phyloP scores from a whole-genome alignment of 2,888 invertebrate species.

The Drosophila aldrichi region DNA sequence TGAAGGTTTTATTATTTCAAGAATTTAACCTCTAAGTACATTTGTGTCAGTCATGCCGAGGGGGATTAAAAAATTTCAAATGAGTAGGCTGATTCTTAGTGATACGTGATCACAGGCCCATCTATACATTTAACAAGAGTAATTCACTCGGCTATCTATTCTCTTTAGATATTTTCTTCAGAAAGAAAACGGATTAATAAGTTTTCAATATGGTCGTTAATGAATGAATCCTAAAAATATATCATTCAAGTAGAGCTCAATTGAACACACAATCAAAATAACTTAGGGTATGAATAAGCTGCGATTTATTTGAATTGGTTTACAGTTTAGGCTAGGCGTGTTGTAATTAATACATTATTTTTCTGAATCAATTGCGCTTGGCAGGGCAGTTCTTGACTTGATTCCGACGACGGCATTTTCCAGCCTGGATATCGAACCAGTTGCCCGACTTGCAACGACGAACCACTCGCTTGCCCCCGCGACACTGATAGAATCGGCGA shows the following conservation, averaged over 20 bases:
- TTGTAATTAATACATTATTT: background rate
- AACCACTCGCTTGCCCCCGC: constrained; percentile 32
- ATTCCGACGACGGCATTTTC: constrained; percentile 46
- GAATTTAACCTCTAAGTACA: background rate
- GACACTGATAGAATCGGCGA: constrained; percentile 58
- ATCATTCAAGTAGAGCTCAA: background rate
- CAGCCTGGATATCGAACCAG: constrained; percentile 58
- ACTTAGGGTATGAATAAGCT: constrained; percentile 16
- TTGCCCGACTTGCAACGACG: constrained; percentile 47
- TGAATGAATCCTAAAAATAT: background rate
- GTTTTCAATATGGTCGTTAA: background rate
- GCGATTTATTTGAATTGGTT: constrained; percentile 13
- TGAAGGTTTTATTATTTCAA: background rate
- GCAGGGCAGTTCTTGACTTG: constrained; percentile 57
- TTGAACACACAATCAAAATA: background rate
- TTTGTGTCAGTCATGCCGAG: no score
- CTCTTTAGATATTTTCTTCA: no score
- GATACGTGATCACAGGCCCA: background rate
- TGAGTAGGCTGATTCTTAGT: background rate
- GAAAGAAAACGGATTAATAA: background rate
- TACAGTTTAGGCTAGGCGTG: constrained; percentile 7
- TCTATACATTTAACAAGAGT: background rate
- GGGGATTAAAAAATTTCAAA: no score
- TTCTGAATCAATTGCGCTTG: constrained; percentile 46
- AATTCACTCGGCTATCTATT: background rate